These are phyloP conservation scores for Coelopa frigida DNA, from an alignment of 1,140 invertebrate genomes.

Conservation along the genomic window DNA sequence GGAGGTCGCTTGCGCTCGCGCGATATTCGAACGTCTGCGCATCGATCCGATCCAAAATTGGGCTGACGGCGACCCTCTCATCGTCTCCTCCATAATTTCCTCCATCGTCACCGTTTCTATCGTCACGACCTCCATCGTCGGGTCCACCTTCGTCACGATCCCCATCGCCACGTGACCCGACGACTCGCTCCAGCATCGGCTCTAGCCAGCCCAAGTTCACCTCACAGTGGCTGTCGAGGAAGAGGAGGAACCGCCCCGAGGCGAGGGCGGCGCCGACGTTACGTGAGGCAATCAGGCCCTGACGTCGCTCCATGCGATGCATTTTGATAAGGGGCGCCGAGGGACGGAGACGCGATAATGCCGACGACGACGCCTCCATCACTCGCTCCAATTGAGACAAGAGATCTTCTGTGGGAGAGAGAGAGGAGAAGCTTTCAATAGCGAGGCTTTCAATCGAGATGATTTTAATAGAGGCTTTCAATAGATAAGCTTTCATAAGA, in stretches of 20 bases:
- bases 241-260: constrained; percentile 63
- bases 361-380: neutral
- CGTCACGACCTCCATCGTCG: neutral
- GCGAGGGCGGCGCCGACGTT: constrained; percentile 59
- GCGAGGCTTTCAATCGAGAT: constrained; percentile 4
- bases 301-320: constrained; percentile 59
- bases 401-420: neutral
- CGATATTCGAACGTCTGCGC: constrained; percentile 51
- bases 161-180: neutral
- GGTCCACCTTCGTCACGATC: neutral
- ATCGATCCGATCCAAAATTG: constrained; percentile 56
- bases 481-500: neutral
- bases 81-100: no score
- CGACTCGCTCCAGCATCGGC: constrained; percentile 35
- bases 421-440: constrained; percentile 4
- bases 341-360: neutral
- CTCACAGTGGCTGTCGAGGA: constrained; percentile 81
- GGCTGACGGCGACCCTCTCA: constrained; percentile 46
- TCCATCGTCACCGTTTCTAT: neutral
- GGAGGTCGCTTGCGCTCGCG: constrained; percentile 61
- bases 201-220: constrained; percentile 60
- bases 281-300: constrained; percentile 70
- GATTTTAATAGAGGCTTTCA: neutral
- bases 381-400: no score
- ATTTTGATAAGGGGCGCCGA: constrained; percentile 2